These are phyloP conservation scores for Goniozus legneri DNA, from an alignment of 1,140 invertebrate genomes.

Conservation along the genomic window DNA sequence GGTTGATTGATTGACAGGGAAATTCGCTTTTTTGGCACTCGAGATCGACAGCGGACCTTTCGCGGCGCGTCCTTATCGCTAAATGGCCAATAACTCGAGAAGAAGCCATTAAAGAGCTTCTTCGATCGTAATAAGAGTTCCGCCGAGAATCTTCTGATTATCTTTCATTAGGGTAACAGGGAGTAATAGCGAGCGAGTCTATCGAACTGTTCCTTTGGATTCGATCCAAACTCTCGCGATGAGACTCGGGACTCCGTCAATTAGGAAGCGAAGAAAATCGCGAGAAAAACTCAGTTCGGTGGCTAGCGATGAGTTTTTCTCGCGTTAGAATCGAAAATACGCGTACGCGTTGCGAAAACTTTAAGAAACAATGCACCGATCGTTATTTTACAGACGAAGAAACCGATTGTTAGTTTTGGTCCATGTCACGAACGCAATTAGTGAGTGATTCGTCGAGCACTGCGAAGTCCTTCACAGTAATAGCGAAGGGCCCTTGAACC, in stretches of 20 bases:
- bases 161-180: slow-evolving; percentile 42
- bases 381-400: slow-evolving; percentile 30
- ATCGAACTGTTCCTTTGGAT: slow-evolving; percentile 23
- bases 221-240: no score
- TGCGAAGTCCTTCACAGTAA: slow-evolving; percentile 44
- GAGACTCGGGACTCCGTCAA: no score
- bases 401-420: slow-evolving; percentile 46
- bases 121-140: slow-evolving; percentile 47
- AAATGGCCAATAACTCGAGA: slow-evolving; percentile 43
- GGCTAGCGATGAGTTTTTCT: no score
- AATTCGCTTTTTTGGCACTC: slow-evolving; percentile 35
- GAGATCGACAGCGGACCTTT: slow-evolving; percentile 22
- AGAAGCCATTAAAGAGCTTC: slow-evolving; percentile 33
- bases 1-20: slow-evolving; percentile 24
- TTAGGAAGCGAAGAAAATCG: no score
- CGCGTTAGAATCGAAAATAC: no score
- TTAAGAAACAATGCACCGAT: slow-evolving; percentile 2
- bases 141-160: slow-evolving; percentile 45
- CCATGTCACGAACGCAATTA: slow-evolving; percentile 55
- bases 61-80: slow-evolving; percentile 26
- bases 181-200: slow-evolving; percentile 31
- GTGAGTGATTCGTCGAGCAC: slow-evolving; percentile 51
- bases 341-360: no score
- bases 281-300: no score
- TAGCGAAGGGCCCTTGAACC: slow-evolving; percentile 43